Conservation (phyloP, 1,140 invertebrate genomes). For the Sitobion miscanthi region DNA sequence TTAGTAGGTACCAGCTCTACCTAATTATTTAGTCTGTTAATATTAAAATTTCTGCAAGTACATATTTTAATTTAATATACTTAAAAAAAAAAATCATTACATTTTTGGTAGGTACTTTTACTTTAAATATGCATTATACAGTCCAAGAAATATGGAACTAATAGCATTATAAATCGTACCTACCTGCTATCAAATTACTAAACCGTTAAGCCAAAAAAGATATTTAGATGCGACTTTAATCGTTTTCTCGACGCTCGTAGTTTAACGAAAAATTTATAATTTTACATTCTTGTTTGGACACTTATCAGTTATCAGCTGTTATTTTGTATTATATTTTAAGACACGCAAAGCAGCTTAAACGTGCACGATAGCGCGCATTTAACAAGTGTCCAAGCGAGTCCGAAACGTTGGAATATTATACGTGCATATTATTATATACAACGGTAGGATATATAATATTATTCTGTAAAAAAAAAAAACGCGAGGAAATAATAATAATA, state of each 20-base stretch:
- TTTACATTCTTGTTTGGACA: slow-evolving; percentile 2
- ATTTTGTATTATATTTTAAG: background rate
- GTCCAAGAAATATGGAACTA: background rate
- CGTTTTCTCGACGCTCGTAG: background rate
- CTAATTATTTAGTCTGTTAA: background rate
- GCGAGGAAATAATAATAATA: background rate
- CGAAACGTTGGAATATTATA: background rate
- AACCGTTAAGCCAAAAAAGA: background rate
- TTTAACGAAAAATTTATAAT: background rate
- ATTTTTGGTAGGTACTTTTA: background rate
- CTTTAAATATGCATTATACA: background rate
- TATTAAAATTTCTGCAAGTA: background rate
- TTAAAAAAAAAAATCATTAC: background rate
- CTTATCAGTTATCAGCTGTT: background rate
- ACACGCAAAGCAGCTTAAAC: background rate
- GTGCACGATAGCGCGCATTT: background rate
- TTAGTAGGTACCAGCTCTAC: background rate
- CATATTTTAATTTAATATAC: background rate
- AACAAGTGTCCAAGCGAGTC: background rate
- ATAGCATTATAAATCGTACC: background rate
- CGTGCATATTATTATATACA: background rate
- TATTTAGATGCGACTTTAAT: background rate
- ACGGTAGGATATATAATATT: background rate
- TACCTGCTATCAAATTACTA: background rate
- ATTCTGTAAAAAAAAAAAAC: background rate